Percentiles rank a stretch among this genome's conserved stretches.
Conservation (phyloP, 2,888 invertebrate genomes). For the Pogonocherus hispidulus region DNA sequence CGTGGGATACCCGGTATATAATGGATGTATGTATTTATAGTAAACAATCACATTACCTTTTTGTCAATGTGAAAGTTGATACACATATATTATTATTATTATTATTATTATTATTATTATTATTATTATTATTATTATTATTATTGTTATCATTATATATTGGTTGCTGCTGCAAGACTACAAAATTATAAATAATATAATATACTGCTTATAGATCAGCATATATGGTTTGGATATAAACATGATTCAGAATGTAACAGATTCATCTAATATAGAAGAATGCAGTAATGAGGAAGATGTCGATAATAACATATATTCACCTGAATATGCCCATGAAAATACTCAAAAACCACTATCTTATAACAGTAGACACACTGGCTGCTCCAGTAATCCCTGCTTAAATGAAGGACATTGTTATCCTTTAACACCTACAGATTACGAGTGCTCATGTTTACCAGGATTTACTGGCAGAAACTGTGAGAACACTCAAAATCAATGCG, state of each 20-base stretch:
- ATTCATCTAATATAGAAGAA: conserved; percentile 86
- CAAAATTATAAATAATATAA: too few species aligned
- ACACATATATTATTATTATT: too few species aligned
- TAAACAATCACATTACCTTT: too few species aligned
- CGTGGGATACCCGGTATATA: too few species aligned
- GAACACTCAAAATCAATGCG: conserved; percentile 75
- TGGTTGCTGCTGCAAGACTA: too few species aligned
- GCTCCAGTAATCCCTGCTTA: conserved; percentile 74
- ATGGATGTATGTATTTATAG: too few species aligned
- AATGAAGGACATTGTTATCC: conserved; percentile 78
- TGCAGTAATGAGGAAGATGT: conserved; percentile 72
- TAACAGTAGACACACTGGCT: conserved; percentile 57
- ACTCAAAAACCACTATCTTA: conserved; percentile 45
- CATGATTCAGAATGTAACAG: conserved; percentile 80
- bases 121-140: too few species aligned
- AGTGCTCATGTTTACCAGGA: conserved; percentile 71
- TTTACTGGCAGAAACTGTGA: conserved; percentile 76
- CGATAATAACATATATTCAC: conserved; percentile 55
- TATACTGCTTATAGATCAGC: conserved; percentile 72
- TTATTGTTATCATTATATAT: too few species aligned
- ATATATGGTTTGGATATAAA: conserved; percentile 78
- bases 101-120: too few species aligned
- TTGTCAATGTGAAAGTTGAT: too few species aligned
- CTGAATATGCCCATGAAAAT: conserved; percentile 44
- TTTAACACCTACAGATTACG: conserved; percentile 68